phyloP scores from a whole-genome alignment of 2,888 invertebrate genomes.

The Drosophila multiciliata region DNA sequence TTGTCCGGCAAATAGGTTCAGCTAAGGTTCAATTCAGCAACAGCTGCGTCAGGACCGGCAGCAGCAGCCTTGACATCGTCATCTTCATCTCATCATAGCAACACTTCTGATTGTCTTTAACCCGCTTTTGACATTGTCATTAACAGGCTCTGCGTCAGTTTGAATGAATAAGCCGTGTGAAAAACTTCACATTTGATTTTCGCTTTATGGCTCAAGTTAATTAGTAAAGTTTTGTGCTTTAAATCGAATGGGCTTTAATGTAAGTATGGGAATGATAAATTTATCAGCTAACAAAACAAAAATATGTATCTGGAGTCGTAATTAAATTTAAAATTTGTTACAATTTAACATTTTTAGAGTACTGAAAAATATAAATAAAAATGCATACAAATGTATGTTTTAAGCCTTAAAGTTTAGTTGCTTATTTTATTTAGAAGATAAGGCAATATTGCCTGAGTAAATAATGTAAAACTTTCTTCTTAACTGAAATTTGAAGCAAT shows the following conservation, averaged over 20 bases:
- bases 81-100: constrained; percentile 5
- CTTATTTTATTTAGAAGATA: background rate
- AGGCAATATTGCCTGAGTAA: background rate
- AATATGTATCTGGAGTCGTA: background rate
- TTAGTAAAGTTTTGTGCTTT: constrained; percentile 44
- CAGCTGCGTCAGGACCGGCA: constrained; percentile 60
- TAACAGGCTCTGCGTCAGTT: constrained; percentile 9
- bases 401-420: too few species aligned
- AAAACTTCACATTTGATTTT: constrained; percentile 50
- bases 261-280: too few species aligned
- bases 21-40: constrained; percentile 9
- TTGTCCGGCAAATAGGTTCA: constrained; percentile 19
- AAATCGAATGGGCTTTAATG: background rate
- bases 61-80: constrained; percentile 17
- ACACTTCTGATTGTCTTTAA: constrained; percentile 15
- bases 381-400: background rate
- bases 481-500: background rate
- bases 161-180: background rate
- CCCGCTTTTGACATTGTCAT: constrained; percentile 19
- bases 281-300: background rate
- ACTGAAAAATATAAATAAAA: background rate
- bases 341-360: background rate
- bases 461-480: background rate
- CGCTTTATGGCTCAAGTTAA: constrained; percentile 52
- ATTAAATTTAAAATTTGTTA: background rate